These are phyloP conservation scores for Willowsia nigromaculata DNA, from an alignment of 2,888 invertebrate species.

Conservation along the genomic window DNA sequence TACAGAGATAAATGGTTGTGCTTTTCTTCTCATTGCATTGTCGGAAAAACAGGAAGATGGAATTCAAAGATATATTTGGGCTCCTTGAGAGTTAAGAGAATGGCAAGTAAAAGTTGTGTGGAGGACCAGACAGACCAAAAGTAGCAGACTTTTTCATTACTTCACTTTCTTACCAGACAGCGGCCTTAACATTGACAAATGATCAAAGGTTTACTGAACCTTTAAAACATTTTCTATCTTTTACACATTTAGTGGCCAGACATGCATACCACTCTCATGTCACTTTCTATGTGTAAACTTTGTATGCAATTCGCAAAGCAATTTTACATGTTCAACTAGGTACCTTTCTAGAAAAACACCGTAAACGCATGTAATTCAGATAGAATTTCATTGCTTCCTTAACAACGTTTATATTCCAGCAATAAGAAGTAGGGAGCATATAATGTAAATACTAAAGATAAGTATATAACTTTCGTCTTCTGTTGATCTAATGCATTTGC, in stretches of 20 bases:
- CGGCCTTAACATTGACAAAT: conserved; percentile 21
- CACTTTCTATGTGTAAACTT: neutral
- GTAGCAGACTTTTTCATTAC: conserved; percentile 1
- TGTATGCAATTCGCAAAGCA: too few relatives aligned
- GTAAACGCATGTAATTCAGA: too few relatives aligned
- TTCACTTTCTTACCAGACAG: neutral
- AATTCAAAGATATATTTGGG: neutral
- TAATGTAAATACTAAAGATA: neutral
- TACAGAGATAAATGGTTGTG: neutral
- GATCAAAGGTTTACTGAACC: neutral
- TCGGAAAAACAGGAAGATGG: neutral
- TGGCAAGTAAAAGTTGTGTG: neutral
- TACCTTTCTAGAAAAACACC: too few relatives aligned
- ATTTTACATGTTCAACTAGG: too few relatives aligned
- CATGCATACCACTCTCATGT: neutral
- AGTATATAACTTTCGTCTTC: neutral
- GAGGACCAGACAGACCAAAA: neutral
- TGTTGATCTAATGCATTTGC: neutral
- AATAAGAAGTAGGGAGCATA: too few relatives aligned
- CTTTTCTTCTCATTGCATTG: neutral
- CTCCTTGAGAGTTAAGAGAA: neutral
- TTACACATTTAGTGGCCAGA: neutral
- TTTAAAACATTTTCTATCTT: neutral
- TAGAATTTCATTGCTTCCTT: too few relatives aligned
- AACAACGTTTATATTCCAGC: too few relatives aligned